Evolutionary conservation across 2,888 invertebrate species (phyloP).

Genomic region (Cheilosia variabilis): DNA sequence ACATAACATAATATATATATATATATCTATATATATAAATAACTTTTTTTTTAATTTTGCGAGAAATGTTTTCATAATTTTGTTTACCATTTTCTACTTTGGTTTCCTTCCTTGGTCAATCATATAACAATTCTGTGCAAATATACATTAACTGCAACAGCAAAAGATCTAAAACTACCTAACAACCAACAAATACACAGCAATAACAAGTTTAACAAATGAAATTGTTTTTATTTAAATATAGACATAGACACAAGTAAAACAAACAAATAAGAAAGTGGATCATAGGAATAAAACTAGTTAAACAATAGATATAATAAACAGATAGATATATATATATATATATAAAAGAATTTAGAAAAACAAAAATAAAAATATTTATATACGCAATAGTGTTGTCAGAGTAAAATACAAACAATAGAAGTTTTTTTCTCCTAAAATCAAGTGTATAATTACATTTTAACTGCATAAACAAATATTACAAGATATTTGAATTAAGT

Average conservation of each 20-base stretch:
- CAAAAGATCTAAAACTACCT: constrained; percentile 2
- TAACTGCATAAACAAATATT: constrained; percentile 51
- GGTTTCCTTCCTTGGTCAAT: constrained; percentile 13
- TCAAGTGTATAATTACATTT: constrained; percentile 43
- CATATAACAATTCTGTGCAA: constrained; percentile 28
- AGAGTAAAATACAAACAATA: constrained; percentile 44
- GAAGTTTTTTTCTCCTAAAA: constrained; percentile 46
- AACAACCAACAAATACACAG: constrained; percentile 42
- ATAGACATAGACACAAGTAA: constrained; percentile 26
- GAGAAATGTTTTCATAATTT: not conserved
- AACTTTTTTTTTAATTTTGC: constrained; percentile 4
- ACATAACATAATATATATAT: not conserved
- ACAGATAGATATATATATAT: constrained; percentile 49
- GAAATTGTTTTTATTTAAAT: constrained; percentile 59
- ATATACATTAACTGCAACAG: constrained; percentile 45
- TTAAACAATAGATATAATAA: constrained; percentile 70
- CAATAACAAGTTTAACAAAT: constrained; percentile 63
- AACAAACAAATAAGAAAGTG: constrained; percentile 36
- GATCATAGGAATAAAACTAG: constrained; percentile 67
- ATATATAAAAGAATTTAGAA: constrained; percentile 67
- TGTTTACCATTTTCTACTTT: constrained; percentile 5
- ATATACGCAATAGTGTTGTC: constrained; percentile 70
- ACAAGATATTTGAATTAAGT: constrained; percentile 58
- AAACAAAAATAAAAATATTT: constrained; percentile 53
- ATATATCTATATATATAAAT: not conserved